Percentiles rank a stretch among this genome's conserved stretches.
These are phyloP conservation scores for Volucella inflata DNA, from an alignment of 2,888 invertebrate species.

Conservation along the genomic window DNA sequence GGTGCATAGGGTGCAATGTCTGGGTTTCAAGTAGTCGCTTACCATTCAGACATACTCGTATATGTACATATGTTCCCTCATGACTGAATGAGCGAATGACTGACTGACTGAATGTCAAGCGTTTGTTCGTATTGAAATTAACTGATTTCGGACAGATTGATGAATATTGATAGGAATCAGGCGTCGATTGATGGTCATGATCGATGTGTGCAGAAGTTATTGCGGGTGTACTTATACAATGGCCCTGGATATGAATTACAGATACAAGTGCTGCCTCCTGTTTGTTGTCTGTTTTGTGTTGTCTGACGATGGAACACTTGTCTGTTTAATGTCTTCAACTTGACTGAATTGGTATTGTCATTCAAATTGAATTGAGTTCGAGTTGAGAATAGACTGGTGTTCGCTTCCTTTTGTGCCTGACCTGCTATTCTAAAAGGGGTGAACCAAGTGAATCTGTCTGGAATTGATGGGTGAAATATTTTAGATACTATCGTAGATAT, in stretches of 20 bases:
- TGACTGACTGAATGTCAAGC: slow-evolving; percentile 8
- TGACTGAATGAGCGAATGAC: slow-evolving; percentile 38
- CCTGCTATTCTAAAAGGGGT: no score
- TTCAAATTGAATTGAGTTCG: slow-evolving; percentile 44
- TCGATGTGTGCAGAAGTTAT: slow-evolving; percentile 41
- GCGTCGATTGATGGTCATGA: slow-evolving; percentile 72
- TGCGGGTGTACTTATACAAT: slow-evolving; percentile 17
- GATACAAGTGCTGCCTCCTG: background rate
- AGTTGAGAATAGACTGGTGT: slow-evolving; percentile 10
- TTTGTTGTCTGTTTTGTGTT: slow-evolving; percentile 4
- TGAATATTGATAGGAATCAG: slow-evolving; percentile 69
- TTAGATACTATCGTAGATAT: no score
- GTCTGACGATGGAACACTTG: slow-evolving; percentile 19
- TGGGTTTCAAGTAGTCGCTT: slow-evolving; percentile 53
- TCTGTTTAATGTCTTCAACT: slow-evolving; percentile 32
- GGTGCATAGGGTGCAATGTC: slow-evolving; percentile 40
- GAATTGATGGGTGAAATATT: no score
- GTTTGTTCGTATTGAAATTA: slow-evolving; percentile 34
- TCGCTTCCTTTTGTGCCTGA: no score
- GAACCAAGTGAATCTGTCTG: no score
- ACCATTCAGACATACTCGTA: slow-evolving; percentile 44
- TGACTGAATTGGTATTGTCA: slow-evolving; percentile 52
- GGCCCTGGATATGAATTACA: background rate
- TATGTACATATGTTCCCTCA: slow-evolving; percentile 57
- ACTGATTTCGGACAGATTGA: slow-evolving; percentile 55